Percentiles rank a stretch among this genome's conserved stretches.
phyloP scores from a whole-genome alignment of 2,113 vertebrate genomes.

The Bos indicus region DNA sequence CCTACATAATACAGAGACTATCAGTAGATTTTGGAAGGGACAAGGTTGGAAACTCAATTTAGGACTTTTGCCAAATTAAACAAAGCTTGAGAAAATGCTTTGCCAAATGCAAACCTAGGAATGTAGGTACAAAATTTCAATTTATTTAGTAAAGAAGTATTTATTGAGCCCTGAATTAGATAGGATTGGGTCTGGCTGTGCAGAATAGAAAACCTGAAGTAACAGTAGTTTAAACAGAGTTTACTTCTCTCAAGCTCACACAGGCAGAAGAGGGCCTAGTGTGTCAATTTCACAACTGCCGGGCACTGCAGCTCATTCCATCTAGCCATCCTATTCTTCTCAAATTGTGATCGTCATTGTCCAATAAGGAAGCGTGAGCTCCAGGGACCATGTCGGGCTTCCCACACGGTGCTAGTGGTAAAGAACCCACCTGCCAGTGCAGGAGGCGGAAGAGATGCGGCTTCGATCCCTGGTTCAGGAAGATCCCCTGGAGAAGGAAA shows the following conservation, averaged over 20 bases:
- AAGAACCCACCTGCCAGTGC: not conserved
- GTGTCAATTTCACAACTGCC: rapidly evolving
- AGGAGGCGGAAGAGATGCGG: rapidly evolving
- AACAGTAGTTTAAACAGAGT: not conserved
- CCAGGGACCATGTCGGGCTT: not conserved
- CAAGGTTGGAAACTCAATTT: not conserved
- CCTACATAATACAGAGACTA: not conserved
- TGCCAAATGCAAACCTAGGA: not conserved
- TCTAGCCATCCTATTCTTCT: not conserved
- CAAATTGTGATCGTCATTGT: not conserved
- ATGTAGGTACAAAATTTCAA: no score
- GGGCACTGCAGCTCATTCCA: not conserved
- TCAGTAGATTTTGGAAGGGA: not conserved
- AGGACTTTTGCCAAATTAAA: not conserved
- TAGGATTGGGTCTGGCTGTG: not conserved
- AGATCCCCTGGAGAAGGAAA: not conserved
- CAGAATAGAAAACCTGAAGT: not conserved
- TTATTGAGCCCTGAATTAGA: not conserved
- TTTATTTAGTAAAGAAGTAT: not conserved
- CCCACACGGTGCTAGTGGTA: not conserved
- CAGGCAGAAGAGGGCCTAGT: rapidly evolving
- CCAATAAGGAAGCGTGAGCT: not conserved
- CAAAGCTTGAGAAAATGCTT: not conserved
- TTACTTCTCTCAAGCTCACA: not conserved
- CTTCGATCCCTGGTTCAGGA: not conserved